Percentiles rank a stretch among this genome's conserved stretches.
Conservation (phyloP, 2,113 vertebrate species). For the Platichthys stellatus region DNA sequence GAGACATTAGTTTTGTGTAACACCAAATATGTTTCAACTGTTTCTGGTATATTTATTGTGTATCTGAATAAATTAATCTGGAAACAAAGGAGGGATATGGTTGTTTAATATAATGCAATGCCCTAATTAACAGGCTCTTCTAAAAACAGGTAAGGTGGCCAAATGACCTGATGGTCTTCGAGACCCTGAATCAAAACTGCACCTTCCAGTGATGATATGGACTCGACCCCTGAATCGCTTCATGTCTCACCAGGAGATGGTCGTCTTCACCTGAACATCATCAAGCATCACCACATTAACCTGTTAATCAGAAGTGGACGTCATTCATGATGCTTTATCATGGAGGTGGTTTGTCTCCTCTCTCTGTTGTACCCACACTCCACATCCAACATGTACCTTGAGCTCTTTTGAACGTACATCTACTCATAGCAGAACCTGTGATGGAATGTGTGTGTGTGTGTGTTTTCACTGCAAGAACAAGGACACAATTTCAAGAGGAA, state of each 20-base stretch:
- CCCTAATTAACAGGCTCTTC: not conserved
- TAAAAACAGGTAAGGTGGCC: not conserved
- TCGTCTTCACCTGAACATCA: not conserved
- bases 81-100: no score
- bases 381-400: not conserved
- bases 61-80: no score
- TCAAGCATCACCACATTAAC: not conserved
- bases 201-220: not conserved
- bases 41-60: no score
- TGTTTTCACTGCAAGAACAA: constrained; percentile 36
- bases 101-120: not conserved
- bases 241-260: not conserved
- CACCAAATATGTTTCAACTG: no score
- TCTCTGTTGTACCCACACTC: not conserved
- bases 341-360: not conserved
- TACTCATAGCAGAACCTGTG: not conserved
- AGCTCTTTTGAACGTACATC: no score
- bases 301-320: not conserved
- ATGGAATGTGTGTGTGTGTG: constrained; percentile 7
- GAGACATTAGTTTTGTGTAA: no score
- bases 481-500: constrained; percentile 74
- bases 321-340: not conserved
- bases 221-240: not conserved
- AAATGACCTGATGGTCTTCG: constrained; percentile 27
- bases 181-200: not conserved